Percentiles rank a stretch among this genome's conserved stretches.
Conservation (phyloP, 30 jellyfish, hydroid and myxozoan genomes). For the Catostylus mosaicus region DNA sequence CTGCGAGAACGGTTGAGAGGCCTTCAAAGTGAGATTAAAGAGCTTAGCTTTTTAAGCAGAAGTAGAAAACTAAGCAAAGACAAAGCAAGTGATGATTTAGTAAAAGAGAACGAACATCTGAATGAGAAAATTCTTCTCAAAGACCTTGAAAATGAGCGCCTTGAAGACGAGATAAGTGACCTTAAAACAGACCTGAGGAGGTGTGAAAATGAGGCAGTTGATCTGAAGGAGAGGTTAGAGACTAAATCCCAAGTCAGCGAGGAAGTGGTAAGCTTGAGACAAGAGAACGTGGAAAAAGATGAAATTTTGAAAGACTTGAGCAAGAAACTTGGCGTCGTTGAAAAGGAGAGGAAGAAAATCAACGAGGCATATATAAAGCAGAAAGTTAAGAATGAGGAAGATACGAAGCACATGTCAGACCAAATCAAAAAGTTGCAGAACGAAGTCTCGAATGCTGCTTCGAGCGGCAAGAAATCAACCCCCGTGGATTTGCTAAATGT, state of each 20-base stretch:
- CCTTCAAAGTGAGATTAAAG: slow-evolving; percentile 49
- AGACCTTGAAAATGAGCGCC: slow-evolving; percentile 73
- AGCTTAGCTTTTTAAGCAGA: slow-evolving; percentile 32
- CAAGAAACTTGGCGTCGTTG: slow-evolving; percentile 30
- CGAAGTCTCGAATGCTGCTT: slow-evolving; percentile 38
- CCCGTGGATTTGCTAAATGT: slow-evolving; percentile 59
- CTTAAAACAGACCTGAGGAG: slow-evolving; percentile 19
- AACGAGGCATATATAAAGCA: slow-evolving; percentile 62
- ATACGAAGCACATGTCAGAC: slow-evolving; percentile 24
- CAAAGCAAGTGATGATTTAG: slow-evolving; percentile 34
- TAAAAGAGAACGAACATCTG: slow-evolving; percentile 51
- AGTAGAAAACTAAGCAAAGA: slow-evolving; percentile 6
- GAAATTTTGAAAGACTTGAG: slow-evolving; percentile 52
- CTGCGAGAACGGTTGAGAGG: slow-evolving; percentile 48
- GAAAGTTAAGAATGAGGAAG: slow-evolving; percentile 62
- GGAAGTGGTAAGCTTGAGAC: slow-evolving; percentile 15
- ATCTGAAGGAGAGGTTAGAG: slow-evolving; percentile 33
- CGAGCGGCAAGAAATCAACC: neutral
- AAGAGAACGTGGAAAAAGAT: slow-evolving; percentile 46
- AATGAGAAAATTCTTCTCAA: slow-evolving; percentile 57
- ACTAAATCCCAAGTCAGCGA: neutral
- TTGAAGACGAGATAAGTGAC: slow-evolving; percentile 39
- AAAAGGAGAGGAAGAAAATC: slow-evolving; percentile 52
- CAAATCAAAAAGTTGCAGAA: slow-evolving; percentile 54
- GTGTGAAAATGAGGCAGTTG: slow-evolving; percentile 38